Evolutionary conservation across 2,888 invertebrate species (phyloP), one percentile per base, ranked within the genome.

Genomic region (Germaria angustata): DNA sequence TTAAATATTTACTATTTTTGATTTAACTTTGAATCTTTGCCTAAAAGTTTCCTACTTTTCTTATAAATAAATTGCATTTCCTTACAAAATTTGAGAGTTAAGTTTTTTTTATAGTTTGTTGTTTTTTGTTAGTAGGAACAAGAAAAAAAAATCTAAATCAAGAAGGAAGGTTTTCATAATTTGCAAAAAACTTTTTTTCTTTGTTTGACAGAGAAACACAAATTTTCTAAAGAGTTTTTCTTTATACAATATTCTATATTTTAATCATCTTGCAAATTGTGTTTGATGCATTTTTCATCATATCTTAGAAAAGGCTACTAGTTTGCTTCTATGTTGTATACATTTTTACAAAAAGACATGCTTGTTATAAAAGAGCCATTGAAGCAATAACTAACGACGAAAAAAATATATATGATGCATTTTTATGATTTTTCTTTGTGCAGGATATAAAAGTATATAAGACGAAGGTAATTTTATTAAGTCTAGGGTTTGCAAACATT

Each of bases 291-390:
- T 7, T 73, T 73, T 34, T 39, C 13, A 53, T 44, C 17, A 53
- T 32, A 53, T 53, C 28, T 51, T 28, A 4, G 20, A 22, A 49
- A 41, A 61, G 41, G 61, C 72, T 32, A 51, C 51, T 61, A 41
- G 51, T 66, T 59, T 53, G 39, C 34, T 68, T 32, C 51, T 61
- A 46, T 49, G n/a, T 32, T 39, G 46, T 73, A n/a, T n/a, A 65
- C 51, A 59, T 68, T 76, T 34, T 49, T 69, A 63, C 66, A 66
- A 80, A 80, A 75, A 80, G 69, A 59, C 69, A 80, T 57, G 68
- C 32, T 36, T 49, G 32, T 7, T 39, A 53, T 57, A 76, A 76
- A 71, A 71, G 41, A 75, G 32, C 41, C 20, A 76, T 71, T 76
- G 69, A 80, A 76, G 59, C 34, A 68, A 24, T 39, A 63, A 55